A percentile compares a stretch with the other conserved stretches of the same genome.
Evolutionary conservation across 2,113 vertebrate species (phyloP).

Genomic region (Chroicocephalus ridibundus): DNA sequence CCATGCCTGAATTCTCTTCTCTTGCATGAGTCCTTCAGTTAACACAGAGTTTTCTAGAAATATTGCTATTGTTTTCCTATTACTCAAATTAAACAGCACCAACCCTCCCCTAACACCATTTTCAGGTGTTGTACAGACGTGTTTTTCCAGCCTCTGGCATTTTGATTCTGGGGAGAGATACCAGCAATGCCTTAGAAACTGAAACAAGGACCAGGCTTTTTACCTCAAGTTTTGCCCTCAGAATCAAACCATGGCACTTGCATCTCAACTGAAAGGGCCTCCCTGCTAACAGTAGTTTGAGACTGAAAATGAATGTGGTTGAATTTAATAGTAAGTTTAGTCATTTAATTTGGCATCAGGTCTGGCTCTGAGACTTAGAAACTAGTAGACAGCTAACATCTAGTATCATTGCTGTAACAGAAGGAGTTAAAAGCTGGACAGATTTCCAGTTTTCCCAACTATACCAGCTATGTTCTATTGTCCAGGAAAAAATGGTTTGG

Average conservation of each 20-base stretch:
- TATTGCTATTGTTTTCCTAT: not conserved
- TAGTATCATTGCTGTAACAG: not conserved
- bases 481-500: not conserved
- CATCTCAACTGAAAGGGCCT: slow-evolving; percentile 3
- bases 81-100: not conserved
- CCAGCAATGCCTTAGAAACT: not conserved
- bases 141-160: not conserved
- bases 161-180: not conserved
- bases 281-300: slow-evolving; percentile 32
- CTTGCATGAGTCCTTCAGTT: not conserved
- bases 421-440: not conserved
- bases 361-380: slow-evolving; percentile 1
- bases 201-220: not conserved
- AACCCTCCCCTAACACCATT: not conserved
- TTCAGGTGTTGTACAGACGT: not conserved
- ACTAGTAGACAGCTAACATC: slow-evolving; percentile 10
- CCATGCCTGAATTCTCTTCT: not conserved
- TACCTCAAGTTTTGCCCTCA: not conserved
- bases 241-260: not conserved
- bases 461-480: not conserved
- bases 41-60: not conserved
- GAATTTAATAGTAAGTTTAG: not conserved
- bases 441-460: not conserved
- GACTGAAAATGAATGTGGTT: not conserved
- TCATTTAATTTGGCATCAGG: not conserved